Evolutionary conservation across 2,888 invertebrate species (phyloP).

Genomic region (Torymus tubicola): DNA sequence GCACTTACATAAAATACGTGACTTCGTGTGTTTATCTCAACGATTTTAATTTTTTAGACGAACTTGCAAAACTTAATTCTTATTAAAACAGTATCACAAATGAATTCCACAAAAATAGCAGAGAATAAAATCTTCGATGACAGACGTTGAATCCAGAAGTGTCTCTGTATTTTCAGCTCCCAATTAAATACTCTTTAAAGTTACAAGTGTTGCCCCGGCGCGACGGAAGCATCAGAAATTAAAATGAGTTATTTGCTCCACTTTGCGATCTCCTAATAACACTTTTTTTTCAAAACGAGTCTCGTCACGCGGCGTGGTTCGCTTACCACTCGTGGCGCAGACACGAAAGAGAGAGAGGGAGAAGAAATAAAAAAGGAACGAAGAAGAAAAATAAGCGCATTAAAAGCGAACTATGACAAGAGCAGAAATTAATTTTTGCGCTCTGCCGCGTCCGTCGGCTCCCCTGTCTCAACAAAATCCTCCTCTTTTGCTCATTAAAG

Average conservation of each 20-base stretch:
- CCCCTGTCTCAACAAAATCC: not conserved
- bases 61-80: too few species aligned
- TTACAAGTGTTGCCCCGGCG: constrained; percentile 15
- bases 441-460: not conserved
- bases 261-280: constrained; percentile 20
- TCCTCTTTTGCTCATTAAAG: not conserved
- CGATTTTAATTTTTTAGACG: too few species aligned
- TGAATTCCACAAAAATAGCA: too few species aligned
- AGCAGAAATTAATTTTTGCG: constrained; percentile 1
- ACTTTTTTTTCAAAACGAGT: constrained; percentile 23
- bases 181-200: constrained; percentile 36
- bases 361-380: not conserved
- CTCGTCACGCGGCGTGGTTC: not conserved
- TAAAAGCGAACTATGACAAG: not conserved
- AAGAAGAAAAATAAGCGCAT: not conserved
- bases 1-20: too few species aligned
- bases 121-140: constrained; percentile 19
- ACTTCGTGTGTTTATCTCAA: too few species aligned
- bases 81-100: too few species aligned
- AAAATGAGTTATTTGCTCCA: constrained; percentile 36
- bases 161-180: not conserved
- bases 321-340: not conserved
- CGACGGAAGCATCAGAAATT: constrained; percentile 6
- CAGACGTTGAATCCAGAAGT: constrained; percentile 5
- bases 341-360: too few species aligned